These are phyloP conservation scores for Drosophila tsacasi DNA, from an alignment of 1,140 invertebrate species.

Conservation along the genomic window DNA sequence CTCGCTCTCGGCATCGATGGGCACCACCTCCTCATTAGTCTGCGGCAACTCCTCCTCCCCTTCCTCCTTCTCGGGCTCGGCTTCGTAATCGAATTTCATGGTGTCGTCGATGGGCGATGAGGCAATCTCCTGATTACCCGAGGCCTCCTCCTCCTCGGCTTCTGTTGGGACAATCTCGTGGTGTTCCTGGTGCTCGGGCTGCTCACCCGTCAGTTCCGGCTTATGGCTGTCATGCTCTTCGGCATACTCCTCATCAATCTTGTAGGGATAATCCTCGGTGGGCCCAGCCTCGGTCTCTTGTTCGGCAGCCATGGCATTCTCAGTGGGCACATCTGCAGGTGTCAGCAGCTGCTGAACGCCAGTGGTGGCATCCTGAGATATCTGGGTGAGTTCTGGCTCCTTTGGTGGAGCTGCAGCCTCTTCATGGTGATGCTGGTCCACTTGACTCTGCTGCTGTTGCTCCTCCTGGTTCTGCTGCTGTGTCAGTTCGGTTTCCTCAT, in stretches of 20 bases:
- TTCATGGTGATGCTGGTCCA: neutral
- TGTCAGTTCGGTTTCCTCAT: slow-evolving; percentile 70
- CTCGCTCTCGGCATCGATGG: slow-evolving; percentile 53
- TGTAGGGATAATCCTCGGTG: slow-evolving; percentile 81
- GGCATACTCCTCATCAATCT: slow-evolving; percentile 77
- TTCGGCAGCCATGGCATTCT: slow-evolving; percentile 47
- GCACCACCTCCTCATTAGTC: slow-evolving; percentile 46
- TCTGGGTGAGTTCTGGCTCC: slow-evolving; percentile 1
- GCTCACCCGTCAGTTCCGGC: slow-evolving; percentile 31
- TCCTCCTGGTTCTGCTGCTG: slow-evolving; percentile 62
- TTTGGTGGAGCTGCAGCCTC: neutral
- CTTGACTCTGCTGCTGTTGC: slow-evolving; percentile 17
- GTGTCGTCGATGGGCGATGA: slow-evolving; percentile 64
- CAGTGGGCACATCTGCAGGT: slow-evolving; percentile 60
- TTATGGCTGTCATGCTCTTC: slow-evolving; percentile 63
- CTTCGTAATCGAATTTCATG: slow-evolving; percentile 84
- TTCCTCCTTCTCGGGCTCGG: slow-evolving; percentile 32
- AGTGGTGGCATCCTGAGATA: slow-evolving; percentile 48
- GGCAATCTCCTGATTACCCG: slow-evolving; percentile 62
- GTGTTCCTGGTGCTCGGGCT: slow-evolving; percentile 15
- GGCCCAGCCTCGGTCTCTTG: slow-evolving; percentile 56
- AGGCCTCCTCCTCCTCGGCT: slow-evolving; percentile 43
- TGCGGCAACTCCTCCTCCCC: slow-evolving; percentile 15
- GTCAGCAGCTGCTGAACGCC: slow-evolving; percentile 64
- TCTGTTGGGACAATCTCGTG: slow-evolving; percentile 12